Base-by-base conservation (phyloP, 2,797 vertebrate genomes). In the Neosalanx taihuensis region DNA sequence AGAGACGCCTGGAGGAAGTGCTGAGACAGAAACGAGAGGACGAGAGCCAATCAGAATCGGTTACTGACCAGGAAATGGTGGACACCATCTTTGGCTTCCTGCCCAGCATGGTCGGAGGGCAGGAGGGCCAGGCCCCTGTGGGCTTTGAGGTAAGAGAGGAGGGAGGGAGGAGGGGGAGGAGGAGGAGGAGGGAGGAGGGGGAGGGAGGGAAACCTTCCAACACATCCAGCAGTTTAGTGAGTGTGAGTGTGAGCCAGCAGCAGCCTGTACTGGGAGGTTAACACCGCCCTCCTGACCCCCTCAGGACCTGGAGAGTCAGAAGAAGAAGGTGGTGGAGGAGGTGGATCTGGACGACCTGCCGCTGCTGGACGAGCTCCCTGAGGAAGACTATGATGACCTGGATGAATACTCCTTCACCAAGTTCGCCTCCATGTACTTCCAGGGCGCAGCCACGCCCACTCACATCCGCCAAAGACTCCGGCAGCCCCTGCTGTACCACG, bases 381-480 rank as follows among this genome's bases (percentile, higher is more conserved):
- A 93, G 61, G 94, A 95, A 0, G 95, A 96, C 26, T 72, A 82
- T 0, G 93, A 95, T 5, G 89, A 86, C 72, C 88, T 96, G 82
- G 88, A 93, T 9, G 93, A 97, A 49, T 96, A 95, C 73, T 91
- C 95, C 64, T 99, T 99, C 81, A 89, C 93, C 81, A 99, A 97
- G 79, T 98, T 98, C 75, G 96, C 96, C 63, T 94, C 94, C 30
- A 96, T 96, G 82, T 94, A 95, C 86, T 99, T 99, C 89, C 97
- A 99, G 86, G 94, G 95, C 0, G 92, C 94, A 0, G 94, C 95
- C 67, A 94, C 91, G 1, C 86, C 94, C 72, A 93, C 87, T 0
- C 87, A 98, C 64, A 92, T 95, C 81, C 92, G 93, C 26, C 92
- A 88, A 71, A 91, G 89, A 26, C 91, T 99, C 20, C 91, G 84